Evolutionary conservation across 2,888 invertebrate genomes (phyloP).

Genomic region (Tolmerus cingulatus): DNA sequence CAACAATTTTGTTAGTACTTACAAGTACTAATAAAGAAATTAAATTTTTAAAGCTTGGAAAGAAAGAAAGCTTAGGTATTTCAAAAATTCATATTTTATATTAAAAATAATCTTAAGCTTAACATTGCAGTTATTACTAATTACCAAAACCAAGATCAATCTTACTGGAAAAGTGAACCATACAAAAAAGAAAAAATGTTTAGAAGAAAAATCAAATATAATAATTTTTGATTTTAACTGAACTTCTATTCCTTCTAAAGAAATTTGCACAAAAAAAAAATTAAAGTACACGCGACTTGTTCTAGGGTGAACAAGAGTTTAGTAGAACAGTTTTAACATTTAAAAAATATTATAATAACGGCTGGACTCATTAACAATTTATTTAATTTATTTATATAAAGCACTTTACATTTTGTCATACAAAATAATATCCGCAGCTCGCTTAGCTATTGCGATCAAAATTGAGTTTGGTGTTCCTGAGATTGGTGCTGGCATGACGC

Average conservation of each 20-base stretch:
- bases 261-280: no score
- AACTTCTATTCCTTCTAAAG: no score
- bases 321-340: no score
- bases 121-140: not conserved
- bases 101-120: not conserved
- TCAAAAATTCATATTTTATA: not conserved
- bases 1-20: not conserved
- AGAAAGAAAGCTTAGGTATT: no score
- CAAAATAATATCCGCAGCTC: slow-evolving; percentile 69
- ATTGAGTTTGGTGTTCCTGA: slow-evolving; percentile 80
- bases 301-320: no score
- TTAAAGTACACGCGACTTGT: no score
- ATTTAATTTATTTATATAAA: not conserved
- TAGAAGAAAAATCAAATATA: no score
- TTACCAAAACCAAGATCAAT: not conserved
- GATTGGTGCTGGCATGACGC: slow-evolving; percentile 78
- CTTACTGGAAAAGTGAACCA: no score
- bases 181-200: no score
- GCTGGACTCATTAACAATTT: not conserved
- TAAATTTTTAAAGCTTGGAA: no score
- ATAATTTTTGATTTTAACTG: no score
- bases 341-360: not conserved
- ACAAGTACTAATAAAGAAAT: not conserved
- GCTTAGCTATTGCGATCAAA: slow-evolving; percentile 72
- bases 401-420: not conserved